Base-by-base conservation (phyloP, 35 echinoderm and acorn worm species). In the Apostichopus californicus region DNA sequence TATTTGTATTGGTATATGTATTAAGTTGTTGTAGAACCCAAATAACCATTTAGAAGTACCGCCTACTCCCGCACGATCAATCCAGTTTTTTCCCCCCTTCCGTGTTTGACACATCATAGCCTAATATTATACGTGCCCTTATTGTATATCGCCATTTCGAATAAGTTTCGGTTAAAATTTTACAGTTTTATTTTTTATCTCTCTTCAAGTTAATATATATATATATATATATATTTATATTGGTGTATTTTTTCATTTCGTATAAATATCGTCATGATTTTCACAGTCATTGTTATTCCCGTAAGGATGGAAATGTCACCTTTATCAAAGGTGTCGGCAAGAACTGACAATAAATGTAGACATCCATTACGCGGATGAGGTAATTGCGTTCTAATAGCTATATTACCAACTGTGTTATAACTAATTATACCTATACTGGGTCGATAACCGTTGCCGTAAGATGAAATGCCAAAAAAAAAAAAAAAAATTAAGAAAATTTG, bases 281-380 rank as follows among this genome's bases (percentile, higher is more conserved):
- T 68, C 64, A 68, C 64, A 68, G 64, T 68, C 64, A 14, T 68
- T 68, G 11, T 14, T 14, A 18, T 83, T 56, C 80, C 80, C 80
- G 80, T 55, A 56, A 53, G 80, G 80, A 56, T 83, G 80, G 55
- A 68, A 14, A 56, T 83, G 18, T 54, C 80, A 83, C 80, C 80
- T 83, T 83, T 13, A 83, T 17, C 55, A 46, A 56, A 56, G 80
- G 80, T 83, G 80, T 83, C 80, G 80, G 80, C 80, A 55, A 83
- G 80, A 53, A 83, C 80, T 83, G 80, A 83, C 34, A 83, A 83
- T 46, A 83, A 83, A 54, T 34, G 55, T 6, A 83, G 80, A 46
- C 80, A 53, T 5, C 12, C 55, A 83, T 83, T 83, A 55, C 80
- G 55, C 18, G 80, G 80, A 53, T 83, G 80, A 83, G 55, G 17